Evolutionary conservation across 2,888 invertebrate genomes (phyloP), one percentile per base, ranked within the genome.

Genomic region (Folsomia candida): DNA sequence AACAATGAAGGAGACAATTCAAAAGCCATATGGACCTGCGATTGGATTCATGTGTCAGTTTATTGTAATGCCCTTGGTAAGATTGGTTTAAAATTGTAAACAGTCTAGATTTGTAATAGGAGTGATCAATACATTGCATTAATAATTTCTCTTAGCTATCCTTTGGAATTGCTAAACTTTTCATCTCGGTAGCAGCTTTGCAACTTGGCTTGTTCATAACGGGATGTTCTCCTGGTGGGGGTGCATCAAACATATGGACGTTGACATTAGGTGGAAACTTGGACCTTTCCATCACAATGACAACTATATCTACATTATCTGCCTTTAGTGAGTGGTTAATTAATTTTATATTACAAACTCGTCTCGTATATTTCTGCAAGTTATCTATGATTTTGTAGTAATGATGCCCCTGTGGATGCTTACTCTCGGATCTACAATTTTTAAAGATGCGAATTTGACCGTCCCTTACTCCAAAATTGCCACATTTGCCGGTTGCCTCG

Each of bases 171-270:
- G 75, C 69, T 2, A 75, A 73, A 64, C 60, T 68, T n/a, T 65
- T 69, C 68, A 66, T 76, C 70, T 68, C 70, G 60, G 9, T 85
- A 85, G 86, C 88, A 1, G 87, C 88, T 78, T 87, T 94, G 87
- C 90, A 91, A 61, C 83, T 95, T 78, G 94, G 94, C 2, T 87
- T 95, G 83, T 94, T 94, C 84, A 92, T 93, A 83, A 91, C 93
- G 0, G 94, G 94, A 0, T 91, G 93, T 24, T 90, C 92, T 2
- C 94, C 94, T 0, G 92, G 91, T n/a, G 94, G 98, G 0, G 97
- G 97, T 0, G 95, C 96, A 26, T 96, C 96, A 62, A 98, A 98
- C 83, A 93, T 97, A 80, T 98, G 97, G 95, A 91, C 95, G 0
- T 89, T 92, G 76, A 87, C 97, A 20, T 86, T 98, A 1, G 92